Percentiles rank a stretch among this genome's conserved stretches.
These are phyloP conservation scores for Lycia hirtaria DNA, from an alignment of 2,888 invertebrate species.

Conservation along the genomic window DNA sequence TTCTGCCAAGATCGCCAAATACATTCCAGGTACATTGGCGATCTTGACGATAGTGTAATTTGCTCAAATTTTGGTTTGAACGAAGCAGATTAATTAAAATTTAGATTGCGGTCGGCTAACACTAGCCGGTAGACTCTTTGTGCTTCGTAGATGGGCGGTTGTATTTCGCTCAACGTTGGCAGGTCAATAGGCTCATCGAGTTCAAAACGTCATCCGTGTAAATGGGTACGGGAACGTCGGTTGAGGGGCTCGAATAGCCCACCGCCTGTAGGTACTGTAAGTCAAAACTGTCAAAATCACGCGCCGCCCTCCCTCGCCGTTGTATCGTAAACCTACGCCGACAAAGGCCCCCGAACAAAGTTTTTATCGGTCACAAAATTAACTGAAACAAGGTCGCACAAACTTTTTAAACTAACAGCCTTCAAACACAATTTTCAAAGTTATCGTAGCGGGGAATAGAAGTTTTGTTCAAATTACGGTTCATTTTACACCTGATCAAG, in stretches of 20 bases:
- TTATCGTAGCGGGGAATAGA: slow-evolving; percentile 15
- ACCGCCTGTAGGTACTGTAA: slow-evolving; percentile 45
- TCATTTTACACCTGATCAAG: too few relatives aligned
- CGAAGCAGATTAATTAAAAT: neutral
- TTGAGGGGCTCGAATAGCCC: slow-evolving; percentile 37
- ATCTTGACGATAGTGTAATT: too few relatives aligned
- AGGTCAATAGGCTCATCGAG: slow-evolving; percentile 42
- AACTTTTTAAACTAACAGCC: slow-evolving; percentile 36
- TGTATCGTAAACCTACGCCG: slow-evolving; percentile 38
- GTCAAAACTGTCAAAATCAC: slow-evolving; percentile 56
- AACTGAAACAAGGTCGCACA: slow-evolving; percentile 32
- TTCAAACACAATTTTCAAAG: slow-evolving; percentile 30
- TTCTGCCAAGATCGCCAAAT: too few relatives aligned
- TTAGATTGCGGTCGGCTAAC: slow-evolving; percentile 9
- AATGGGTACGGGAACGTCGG: slow-evolving; percentile 35
- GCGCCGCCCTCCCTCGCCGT: slow-evolving; percentile 37
- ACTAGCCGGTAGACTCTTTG: slow-evolving; percentile 11
- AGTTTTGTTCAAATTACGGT: slow-evolving; percentile 2
- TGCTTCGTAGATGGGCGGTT: slow-evolving; percentile 27
- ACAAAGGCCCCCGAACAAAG: slow-evolving; percentile 40
- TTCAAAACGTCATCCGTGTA: slow-evolving; percentile 48
- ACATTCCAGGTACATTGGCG: too few relatives aligned
- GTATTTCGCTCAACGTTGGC: slow-evolving; percentile 37
- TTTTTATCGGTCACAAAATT: slow-evolving; percentile 43
- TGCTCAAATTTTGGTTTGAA: slow-evolving; percentile 12